A percentile compares a stretch with the other conserved stretches of the same genome.
Conservation (phyloP, 2,797 vertebrate species). For the Danionella dracula region DNA sequence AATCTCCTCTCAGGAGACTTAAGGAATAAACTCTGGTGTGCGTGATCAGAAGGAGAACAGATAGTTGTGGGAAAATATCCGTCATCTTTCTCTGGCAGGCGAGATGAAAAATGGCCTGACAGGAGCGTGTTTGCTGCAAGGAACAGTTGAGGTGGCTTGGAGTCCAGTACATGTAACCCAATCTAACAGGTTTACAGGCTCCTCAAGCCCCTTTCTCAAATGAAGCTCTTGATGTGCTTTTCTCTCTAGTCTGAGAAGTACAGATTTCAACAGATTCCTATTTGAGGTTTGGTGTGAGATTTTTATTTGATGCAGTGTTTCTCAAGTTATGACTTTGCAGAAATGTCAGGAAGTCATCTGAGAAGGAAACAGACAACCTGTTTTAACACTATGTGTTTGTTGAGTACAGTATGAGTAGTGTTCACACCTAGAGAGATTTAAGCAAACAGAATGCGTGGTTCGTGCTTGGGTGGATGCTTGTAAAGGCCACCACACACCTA, state of each 20-base stretch:
- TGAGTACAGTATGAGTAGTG: no score
- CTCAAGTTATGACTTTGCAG: no score
- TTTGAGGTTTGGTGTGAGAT: no score
- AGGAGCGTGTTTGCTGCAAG: slow-evolving; percentile 23
- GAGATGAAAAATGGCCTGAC: slow-evolving; percentile 39
- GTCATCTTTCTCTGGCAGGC: slow-evolving; percentile 30
- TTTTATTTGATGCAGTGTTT: no score
- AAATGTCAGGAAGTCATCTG: no score
- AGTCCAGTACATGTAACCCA: slow-evolving; percentile 19
- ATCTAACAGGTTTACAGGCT: neutral
- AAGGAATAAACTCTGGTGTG: neutral
- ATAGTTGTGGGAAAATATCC: slow-evolving; percentile 57
- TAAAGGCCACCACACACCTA: no score
- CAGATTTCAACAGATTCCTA: no score
- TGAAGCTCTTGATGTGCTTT: neutral
- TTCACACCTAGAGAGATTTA: no score
- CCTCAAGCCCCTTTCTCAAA: neutral
- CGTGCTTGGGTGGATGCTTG: no score
- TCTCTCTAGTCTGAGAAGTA: neutral
- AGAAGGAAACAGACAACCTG: no score
- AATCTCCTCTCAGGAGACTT: neutral
- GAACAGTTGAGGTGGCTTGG: neutral
- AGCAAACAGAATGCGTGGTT: no score
- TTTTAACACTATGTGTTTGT: no score
- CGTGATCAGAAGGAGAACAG: neutral